Evolutionary conservation across 1,140 invertebrate species (phyloP).

Genomic region (Mycetomoellerius zeteki): DNA sequence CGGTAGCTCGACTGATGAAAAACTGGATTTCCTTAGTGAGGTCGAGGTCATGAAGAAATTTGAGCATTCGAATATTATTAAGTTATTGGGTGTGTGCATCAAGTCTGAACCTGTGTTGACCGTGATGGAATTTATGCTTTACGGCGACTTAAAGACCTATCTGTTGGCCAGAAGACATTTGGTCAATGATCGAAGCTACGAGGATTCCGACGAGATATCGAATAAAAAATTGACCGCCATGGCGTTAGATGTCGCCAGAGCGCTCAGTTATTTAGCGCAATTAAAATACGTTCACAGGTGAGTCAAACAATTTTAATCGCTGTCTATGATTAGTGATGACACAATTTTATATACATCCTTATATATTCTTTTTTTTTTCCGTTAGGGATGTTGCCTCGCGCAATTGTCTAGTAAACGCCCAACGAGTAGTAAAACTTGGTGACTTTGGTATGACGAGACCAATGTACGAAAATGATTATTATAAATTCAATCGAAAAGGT

Average conservation of each 20-base stretch:
- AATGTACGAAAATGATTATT: conserved; percentile 96
- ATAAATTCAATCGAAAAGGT: conserved; percentile 94
- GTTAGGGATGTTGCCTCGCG: conserved; percentile 93
- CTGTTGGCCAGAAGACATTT: conserved; percentile 94
- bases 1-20: conserved; percentile 94
- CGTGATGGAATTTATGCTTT: conserved; percentile 97
- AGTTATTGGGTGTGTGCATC: conserved; percentile 94
- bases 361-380: conserved; percentile 26
- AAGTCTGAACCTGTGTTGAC: conserved; percentile 95
- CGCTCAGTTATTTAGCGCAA: conserved; percentile 93
- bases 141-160: conserved; percentile 96
- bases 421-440: conserved; percentile 94
- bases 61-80: conserved; percentile 96
- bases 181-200: conserved; percentile 90
- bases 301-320: background rate
- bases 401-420: conserved; percentile 95
- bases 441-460: conserved; percentile 97
- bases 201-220: conserved; percentile 92
- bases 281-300: conserved; percentile 93
- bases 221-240: conserved; percentile 93
- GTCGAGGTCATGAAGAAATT: conserved; percentile 97
- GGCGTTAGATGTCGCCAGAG: conserved; percentile 95
- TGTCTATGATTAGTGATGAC: background rate
- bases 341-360: background rate
- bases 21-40: conserved; percentile 97